These are phyloP conservation scores for Adelognathus sp. DNA, from an alignment of 2,888 invertebrate species.

Conservation along the genomic window DNA sequence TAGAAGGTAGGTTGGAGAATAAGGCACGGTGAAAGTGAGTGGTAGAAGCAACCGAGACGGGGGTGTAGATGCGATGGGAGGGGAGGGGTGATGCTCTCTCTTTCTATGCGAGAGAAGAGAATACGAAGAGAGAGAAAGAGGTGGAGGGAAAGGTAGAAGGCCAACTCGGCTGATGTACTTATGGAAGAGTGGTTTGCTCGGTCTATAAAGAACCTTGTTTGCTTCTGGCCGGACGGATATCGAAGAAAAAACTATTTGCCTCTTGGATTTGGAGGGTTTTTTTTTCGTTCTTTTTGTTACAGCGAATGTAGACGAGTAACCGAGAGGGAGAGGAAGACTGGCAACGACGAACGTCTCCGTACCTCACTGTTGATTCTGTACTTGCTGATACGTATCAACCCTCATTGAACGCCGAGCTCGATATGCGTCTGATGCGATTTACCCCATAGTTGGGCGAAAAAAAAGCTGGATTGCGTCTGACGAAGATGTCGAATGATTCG, in stretches of 20 bases:
- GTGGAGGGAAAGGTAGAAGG: slow-evolving; percentile 54
- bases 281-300: too few species aligned
- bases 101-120: too few species aligned
- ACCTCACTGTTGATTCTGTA: slow-evolving; percentile 15
- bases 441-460: neutral
- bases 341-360: slow-evolving; percentile 11
- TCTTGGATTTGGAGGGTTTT: slow-evolving; percentile 73
- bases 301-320: slow-evolving; percentile 46
- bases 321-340: neutral
- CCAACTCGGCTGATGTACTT: slow-evolving; percentile 70
- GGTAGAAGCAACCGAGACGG: slow-evolving; percentile 36
- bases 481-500: too few species aligned
- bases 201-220: slow-evolving; percentile 79
- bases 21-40: slow-evolving; percentile 46
- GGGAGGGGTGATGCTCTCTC: slow-evolving; percentile 21
- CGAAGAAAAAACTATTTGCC: slow-evolving; percentile 77
- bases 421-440: neutral
- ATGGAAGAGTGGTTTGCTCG: slow-evolving; percentile 75
- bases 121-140: slow-evolving; percentile 35
- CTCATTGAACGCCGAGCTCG: neutral
- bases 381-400: neutral
- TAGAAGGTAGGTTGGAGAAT: slow-evolving; percentile 29
- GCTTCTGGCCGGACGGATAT: slow-evolving; percentile 77
- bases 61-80: slow-evolving; percentile 6
- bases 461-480: neutral